Conservation (phyloP, 1,140 invertebrate species). For the Drosophila sechellia region DNA sequence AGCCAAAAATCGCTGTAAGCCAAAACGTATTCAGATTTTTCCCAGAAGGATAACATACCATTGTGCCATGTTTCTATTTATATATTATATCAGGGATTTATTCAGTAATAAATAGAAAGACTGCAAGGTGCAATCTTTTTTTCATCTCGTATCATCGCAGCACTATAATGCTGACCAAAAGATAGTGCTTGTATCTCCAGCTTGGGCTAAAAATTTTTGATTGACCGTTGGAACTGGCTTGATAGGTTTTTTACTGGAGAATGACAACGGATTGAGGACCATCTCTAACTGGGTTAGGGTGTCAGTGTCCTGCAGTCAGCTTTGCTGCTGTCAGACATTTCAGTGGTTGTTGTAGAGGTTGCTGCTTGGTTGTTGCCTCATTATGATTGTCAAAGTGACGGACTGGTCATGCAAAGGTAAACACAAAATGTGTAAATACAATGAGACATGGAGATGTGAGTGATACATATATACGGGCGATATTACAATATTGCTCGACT, state of each 20-base stretch:
- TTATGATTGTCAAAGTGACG: conserved; percentile 82
- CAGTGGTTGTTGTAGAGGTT: conserved; percentile 32
- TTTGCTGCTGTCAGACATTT: conserved; percentile 74
- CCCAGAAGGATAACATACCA: too few relatives aligned
- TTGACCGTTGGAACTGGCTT: background rate
- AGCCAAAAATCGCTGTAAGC: background rate
- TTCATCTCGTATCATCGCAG: background rate
- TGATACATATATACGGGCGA: conserved; percentile 13
- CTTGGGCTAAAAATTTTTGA: background rate
- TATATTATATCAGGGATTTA: too few relatives aligned
- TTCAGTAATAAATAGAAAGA: too few relatives aligned
- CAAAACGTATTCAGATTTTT: too few relatives aligned
- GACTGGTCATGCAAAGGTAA: conserved; percentile 81
- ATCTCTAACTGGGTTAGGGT: conserved; percentile 60
- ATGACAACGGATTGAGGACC: background rate
- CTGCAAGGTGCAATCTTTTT: too few relatives aligned
- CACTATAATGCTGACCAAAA: background rate
- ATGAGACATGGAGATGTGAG: conserved; percentile 44
- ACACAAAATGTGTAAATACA: conserved; percentile 81
- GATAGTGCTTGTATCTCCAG: too few relatives aligned
- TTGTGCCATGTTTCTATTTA: too few relatives aligned
- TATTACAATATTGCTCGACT: conserved; percentile 39
- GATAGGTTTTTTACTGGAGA: background rate
- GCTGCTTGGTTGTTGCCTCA: conserved; percentile 63
- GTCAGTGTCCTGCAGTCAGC: conserved; percentile 66